Evolutionary conservation across 2,113 vertebrate genomes (phyloP), one percentile per base, ranked within the genome.

Genomic region (Clarias magur): DNA sequence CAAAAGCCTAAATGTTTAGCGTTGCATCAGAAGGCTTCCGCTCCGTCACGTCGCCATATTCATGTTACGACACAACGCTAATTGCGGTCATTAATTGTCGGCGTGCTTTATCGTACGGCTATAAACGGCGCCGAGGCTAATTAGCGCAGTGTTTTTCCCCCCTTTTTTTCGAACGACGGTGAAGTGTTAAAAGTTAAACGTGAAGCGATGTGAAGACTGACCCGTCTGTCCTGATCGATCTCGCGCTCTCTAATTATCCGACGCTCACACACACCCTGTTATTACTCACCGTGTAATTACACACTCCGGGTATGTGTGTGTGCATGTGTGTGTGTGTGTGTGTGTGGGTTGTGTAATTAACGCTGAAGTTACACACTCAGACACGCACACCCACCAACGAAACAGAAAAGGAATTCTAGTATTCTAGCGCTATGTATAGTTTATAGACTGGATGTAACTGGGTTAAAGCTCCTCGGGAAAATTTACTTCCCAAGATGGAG

Each of bases 251-350:
- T 91, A 91, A 90, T 90, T 91, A 90, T 87, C 89, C 88, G 62
- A 56, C 86, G 86, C 83, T 90, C 88, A 86, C 85, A 88, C 88
- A 88, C 89, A 89, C 89, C 87, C 89, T 83, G 80, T 90, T 89
- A 89, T 91, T 91, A 90, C 75, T 86, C 87, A 91, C 89, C 82
- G 85, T 90, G 89, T 88, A 89, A 91, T 91, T 90, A 91, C 87
- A 88, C 87, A 73, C 84, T 88, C 76, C 23, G 48, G 56, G 62
- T 88, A 81, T 83, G 59, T 34, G 21, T 2, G 13, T 67, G 79
- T 38, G 80, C n/a, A 30, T 82, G 87, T 27, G 68, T 42, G 63
- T 85, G 65, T 19, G 67, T 19, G n/a, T 1, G 17, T 57, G 19
- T 80, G 79, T 34, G 73, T 84, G 82, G 80, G 63, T 76, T 60